Percentiles rank a stretch among this genome's conserved stretches.
Evolutionary conservation across 1,140 invertebrate species (phyloP).

Genomic region (Heliothis subflexa): DNA sequence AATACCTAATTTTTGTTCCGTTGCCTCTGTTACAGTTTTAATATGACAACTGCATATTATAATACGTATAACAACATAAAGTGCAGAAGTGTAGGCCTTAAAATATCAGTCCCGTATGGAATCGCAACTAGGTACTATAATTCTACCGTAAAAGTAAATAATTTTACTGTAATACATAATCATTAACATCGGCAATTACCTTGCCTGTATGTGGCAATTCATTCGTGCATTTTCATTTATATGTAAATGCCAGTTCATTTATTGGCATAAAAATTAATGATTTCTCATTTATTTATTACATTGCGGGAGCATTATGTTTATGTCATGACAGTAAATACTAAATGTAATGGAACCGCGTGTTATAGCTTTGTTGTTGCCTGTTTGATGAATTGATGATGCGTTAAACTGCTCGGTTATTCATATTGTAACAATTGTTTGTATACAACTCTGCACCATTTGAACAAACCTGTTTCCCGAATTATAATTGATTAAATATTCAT

Average conservation of each 20-base stretch:
- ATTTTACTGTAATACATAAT: not conserved
- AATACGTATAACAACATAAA: no score
- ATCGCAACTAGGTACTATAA: no score
- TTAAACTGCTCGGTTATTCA: slow-evolving; percentile 11
- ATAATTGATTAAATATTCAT: slow-evolving; percentile 20
- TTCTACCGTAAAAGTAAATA: no score
- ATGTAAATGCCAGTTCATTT: slow-evolving; percentile 6
- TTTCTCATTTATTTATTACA: not conserved
- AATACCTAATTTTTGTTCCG: no score
- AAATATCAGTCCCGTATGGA: no score
- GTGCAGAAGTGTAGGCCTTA: no score
- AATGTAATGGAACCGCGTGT: not conserved
- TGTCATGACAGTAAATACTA: not conserved
- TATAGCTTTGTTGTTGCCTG: not conserved
- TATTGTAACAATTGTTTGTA: not conserved
- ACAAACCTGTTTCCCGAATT: slow-evolving; percentile 13
- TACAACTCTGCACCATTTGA: slow-evolving; percentile 1
- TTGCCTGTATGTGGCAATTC: not conserved
- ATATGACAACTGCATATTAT: no score
- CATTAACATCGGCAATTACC: not conserved
- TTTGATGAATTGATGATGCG: slow-evolving; percentile 1
- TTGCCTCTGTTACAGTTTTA: no score
- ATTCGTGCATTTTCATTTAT: not conserved
- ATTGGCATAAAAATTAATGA: not conserved
- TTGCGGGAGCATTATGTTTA: not conserved